phyloP scores from a whole-genome alignment of 2,113 vertebrate genomes.

The Scytalopus superciliaris region DNA sequence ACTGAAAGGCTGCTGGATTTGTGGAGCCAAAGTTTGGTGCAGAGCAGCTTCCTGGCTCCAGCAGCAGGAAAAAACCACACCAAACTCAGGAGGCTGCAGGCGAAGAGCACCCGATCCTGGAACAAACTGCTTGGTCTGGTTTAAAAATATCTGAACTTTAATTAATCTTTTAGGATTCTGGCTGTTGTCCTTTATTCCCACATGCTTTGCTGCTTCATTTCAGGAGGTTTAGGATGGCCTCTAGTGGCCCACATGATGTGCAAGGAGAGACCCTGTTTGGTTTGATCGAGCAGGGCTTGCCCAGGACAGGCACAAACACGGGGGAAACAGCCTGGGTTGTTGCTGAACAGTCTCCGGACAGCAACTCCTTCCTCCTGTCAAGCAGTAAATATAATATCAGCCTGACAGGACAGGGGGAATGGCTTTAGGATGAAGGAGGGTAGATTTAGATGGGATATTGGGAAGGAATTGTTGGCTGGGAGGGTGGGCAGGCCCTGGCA shows the following conservation, averaged over 20 bases:
- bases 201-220: background rate
- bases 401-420: too few relatives aligned
- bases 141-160: background rate
- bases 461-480: background rate
- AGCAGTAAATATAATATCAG: background rate
- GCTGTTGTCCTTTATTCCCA: background rate
- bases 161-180: background rate
- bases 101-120: background rate
- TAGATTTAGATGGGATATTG: background rate
- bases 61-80: background rate
- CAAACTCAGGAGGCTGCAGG: background rate
- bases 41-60: background rate
- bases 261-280: background rate
- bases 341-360: background rate
- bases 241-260: background rate
- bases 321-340: background rate
- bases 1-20: background rate
- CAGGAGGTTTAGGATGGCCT: conserved; percentile 44
- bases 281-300: background rate
- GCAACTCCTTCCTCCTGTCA: background rate
- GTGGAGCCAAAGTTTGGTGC: background rate
- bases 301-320: background rate
- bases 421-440: background rate
- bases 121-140: background rate
- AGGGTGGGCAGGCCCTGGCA: background rate